These are phyloP conservation scores for Riptortus pedestris DNA, from an alignment of 1,140 invertebrate genomes.

Conservation along the genomic window DNA sequence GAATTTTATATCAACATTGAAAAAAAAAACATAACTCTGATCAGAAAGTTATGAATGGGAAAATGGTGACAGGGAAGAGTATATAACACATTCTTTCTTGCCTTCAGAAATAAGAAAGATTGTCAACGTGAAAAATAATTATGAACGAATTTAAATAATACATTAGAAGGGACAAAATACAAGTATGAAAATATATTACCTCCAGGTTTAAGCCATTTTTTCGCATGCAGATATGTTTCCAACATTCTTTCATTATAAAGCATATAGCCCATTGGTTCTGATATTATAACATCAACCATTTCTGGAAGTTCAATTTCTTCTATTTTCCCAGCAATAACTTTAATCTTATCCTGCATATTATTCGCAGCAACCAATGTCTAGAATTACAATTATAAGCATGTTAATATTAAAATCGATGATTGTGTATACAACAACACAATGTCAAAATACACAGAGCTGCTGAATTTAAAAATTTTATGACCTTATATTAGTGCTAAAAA, in stretches of 20 bases:
- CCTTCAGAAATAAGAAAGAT: too few relatives aligned
- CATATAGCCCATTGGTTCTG: slow-evolving; percentile 99
- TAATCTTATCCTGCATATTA: slow-evolving; percentile 72
- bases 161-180: too few relatives aligned
- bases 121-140: too few relatives aligned
- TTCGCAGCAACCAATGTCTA: slow-evolving; percentile 80
- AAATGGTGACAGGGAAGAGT: too few relatives aligned
- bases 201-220: slow-evolving; percentile 90
- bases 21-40: too few relatives aligned
- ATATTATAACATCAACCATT: slow-evolving; percentile 92
- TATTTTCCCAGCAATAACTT: slow-evolving; percentile 94
- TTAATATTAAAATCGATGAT: not conserved
- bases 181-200: too few relatives aligned
- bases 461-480: not conserved
- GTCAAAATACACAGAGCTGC: not conserved
- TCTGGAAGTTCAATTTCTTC: slow-evolving; percentile 95
- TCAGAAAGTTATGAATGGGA: too few relatives aligned
- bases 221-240: slow-evolving; percentile 96
- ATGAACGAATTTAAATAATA: too few relatives aligned
- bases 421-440: not conserved
- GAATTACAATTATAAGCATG: not conserved
- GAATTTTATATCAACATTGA: too few relatives aligned
- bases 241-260: slow-evolving; percentile 98
- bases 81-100: too few relatives aligned
- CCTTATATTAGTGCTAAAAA: too few relatives aligned